These are phyloP conservation scores for Chelonus insularis DNA, from an alignment of 1,140 invertebrate species.

Conservation along the genomic window DNA sequence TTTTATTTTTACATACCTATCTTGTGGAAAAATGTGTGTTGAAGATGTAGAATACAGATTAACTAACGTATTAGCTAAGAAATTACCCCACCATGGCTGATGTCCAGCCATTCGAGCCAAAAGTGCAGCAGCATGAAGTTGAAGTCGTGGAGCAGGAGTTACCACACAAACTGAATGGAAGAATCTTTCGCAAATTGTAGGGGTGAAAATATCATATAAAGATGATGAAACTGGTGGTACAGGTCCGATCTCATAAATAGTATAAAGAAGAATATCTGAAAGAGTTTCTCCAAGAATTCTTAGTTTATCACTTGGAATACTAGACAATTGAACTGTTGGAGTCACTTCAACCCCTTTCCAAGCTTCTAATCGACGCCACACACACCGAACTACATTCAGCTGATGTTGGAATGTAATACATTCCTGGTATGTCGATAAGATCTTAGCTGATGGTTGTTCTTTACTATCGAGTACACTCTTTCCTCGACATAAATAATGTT, in stretches of 20 bases:
- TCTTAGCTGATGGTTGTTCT: constrained; percentile 68
- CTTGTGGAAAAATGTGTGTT: constrained; percentile 79
- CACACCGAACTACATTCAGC: constrained; percentile 74
- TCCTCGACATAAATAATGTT: constrained; percentile 69
- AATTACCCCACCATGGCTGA: constrained; percentile 86
- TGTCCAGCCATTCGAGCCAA: constrained; percentile 78
- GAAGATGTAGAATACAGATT: constrained; percentile 79
- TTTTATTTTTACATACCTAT: constrained; percentile 65
- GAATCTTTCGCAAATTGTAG: constrained; percentile 67
- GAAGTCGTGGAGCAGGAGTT: constrained; percentile 64
- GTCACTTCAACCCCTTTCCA: constrained; percentile 51
- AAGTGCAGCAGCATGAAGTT: constrained; percentile 74
- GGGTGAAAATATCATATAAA: constrained; percentile 64
- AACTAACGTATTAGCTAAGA: constrained; percentile 78
- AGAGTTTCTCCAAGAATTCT: constrained; percentile 77
- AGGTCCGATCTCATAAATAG: constrained; percentile 64
- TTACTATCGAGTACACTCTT: constrained; percentile 64
- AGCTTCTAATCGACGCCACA: constrained; percentile 71
- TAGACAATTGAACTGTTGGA: constrained; percentile 60
- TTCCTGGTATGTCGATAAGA: constrained; percentile 80
- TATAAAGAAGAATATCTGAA: constrained; percentile 76
- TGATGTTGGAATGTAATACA: constrained; percentile 80
- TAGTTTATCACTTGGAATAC: constrained; percentile 75
- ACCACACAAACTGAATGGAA: constrained; percentile 70
- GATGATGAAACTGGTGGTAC: constrained; percentile 50